Base-by-base conservation (phyloP, 2,113 vertebrate species). In the Gymnogyps californianus region DNA sequence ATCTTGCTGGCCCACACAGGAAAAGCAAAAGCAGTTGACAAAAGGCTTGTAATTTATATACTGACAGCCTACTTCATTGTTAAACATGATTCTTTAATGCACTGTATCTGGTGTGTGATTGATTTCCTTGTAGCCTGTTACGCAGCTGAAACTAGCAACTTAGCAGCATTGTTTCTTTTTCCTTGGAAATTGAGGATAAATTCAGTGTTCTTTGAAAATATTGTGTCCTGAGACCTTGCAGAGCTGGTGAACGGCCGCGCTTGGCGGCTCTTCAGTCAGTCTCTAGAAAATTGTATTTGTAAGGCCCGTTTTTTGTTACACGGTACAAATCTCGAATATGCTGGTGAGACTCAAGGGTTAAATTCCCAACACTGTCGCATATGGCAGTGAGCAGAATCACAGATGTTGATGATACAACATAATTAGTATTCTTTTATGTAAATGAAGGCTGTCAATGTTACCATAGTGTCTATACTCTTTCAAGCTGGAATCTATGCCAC, bases 401-500 rank as follows among this genome's bases (percentile, higher is more conserved):
- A 98, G 98, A 98, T 98, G 98, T 98, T 98, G 98, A 98, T 98
- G 97, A 98, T 97, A 96, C 97, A 97, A 97, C 93, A 75, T 98
- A 98, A 98, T 98, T 98, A 98, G 97, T 97, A 98, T 98, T 98
- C 98, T 98, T 98, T 98, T 98, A 98, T 98, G 98, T 98, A 98
- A 98, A 98, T 98, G 97, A 98, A 98, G 96, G 93, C 97, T 98
- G 98, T 98, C 97, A 97, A 66, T 98, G 98, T 98, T 98, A 96
- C 96, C 98, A 97, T 96, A 98, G 97, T 96, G 97, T 94, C 97
- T 98, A 26, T 93, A 96, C 89, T 97, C 93, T 93, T 96, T 95
- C 91, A 82, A 90, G 95, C 96, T 88, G 96, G 94, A 97, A 96
- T 98, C 96, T 95, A 26, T 92, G 95, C 95, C 96, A 92, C 96